Base-by-base conservation (phyloP, 2,113 vertebrate species). In the Gavialis gangeticus region DNA sequence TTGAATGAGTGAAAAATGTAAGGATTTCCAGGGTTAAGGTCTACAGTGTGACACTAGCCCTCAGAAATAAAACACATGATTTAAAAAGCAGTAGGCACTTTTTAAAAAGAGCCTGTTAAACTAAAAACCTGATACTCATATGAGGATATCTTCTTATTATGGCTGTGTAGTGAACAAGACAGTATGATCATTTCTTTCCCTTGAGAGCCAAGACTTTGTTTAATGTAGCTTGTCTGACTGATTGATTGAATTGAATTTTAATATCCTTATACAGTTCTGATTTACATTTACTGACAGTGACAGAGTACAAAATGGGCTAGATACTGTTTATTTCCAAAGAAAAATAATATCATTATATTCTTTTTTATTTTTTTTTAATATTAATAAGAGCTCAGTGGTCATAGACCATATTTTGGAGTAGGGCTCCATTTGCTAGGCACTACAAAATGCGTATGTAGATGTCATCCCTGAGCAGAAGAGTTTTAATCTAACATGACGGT, bases 371-470 rank as follows among this genome's bases (percentile, higher is more conserved):
- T 4, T 66, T 46, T 63, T 59, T 82, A 85, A 66, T 34, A 85
- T 58, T 71, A 67, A 25, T 82, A 27, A 13, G 69, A 78, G 37
- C 46, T 3, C 12, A 62, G 3, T 37, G 1, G 62, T 84, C 81
- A 2, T 14, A 88, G 5, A 11, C 67, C 55, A 77, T 62, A 28
- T 19, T 89, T 13, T 24, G 54, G 54, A 66, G 12, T 30, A 69
- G 4, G 4, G 6, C 4, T 86, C 79, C 88, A 1, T 69, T 58
- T 11, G 7, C 54, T 9, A 58, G 30, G 57, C 82, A 15, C 4
- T 91, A 82, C 1, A 4, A 73, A 62, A 64, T 0, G 0, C 17
- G 67, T 5, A 16, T 0, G 77, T 6, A 0, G 0, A 69, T 16
- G 24, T 34, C 17, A 10, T 34, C 10, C 5, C 14, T 80, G 27